These are phyloP conservation scores for Emys orbicularis DNA, from an alignment of 2,797 vertebrate genomes.

Conservation along the genomic window DNA sequence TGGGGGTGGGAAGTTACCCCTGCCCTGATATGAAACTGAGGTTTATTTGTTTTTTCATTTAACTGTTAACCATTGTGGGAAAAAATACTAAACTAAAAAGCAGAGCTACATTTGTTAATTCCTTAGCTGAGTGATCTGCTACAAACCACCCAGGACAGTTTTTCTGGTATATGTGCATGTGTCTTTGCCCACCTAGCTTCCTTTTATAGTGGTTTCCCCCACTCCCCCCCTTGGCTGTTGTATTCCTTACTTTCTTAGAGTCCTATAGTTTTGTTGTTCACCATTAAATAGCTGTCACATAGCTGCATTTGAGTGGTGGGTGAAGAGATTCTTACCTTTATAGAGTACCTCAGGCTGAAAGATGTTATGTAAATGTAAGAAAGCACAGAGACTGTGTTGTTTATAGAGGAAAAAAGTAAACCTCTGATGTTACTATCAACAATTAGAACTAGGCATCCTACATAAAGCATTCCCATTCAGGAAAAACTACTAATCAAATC, in stretches of 20 bases:
- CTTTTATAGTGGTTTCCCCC: no score
- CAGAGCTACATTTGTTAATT: not conserved
- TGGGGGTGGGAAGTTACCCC: not conserved
- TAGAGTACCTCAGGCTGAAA: not conserved
- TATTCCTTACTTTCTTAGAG: not conserved
- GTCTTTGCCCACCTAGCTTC: not conserved
- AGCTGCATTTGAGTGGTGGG: not conserved
- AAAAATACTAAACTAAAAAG: not conserved
- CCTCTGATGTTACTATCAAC: not conserved
- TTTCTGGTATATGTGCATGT: not conserved
- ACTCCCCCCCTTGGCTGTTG: not conserved
- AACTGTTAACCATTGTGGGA: not conserved
- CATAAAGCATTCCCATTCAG: not conserved
- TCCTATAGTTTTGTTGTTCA: not conserved
- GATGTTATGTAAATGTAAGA: not conserved
- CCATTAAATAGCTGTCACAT: not conserved
- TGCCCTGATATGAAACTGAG: not conserved
- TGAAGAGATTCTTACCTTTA: not conserved
- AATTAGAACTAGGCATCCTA: not conserved
- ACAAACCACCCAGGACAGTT: not conserved
- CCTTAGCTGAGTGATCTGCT: not conserved
- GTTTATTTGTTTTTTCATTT: not conserved
- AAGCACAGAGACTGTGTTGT: not conserved
- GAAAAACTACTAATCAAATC: not conserved
- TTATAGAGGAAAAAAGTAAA: not conserved